Conservation (phyloP, 2,797 vertebrate genomes). For the Salmo trutta region DNA sequence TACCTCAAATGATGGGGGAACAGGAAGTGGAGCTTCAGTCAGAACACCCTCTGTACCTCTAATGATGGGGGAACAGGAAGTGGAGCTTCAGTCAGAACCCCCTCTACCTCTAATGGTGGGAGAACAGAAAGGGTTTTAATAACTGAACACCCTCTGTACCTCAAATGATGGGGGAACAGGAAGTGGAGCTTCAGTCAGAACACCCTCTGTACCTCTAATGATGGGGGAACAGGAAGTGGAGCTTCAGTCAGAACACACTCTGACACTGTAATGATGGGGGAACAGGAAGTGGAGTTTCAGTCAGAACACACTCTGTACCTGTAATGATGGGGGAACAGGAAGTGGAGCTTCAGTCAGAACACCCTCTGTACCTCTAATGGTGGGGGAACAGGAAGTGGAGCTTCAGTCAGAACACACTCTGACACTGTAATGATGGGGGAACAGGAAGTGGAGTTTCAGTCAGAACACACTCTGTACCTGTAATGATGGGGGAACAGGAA, state of each 20-base stretch:
- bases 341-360: conserved; percentile 41
- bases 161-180: conserved; percentile 41
- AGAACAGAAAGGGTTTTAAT: too few species aligned
- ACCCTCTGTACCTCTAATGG: too few species aligned
- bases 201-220: too few species aligned
- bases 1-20: conserved; percentile 40
- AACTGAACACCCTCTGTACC: conserved; percentile 4
- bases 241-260: conserved; percentile 32
- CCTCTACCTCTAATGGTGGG: conserved; percentile 34
- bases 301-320: conserved; percentile 15
- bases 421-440: neutral
- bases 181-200: conserved; percentile 47
- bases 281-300: conserved; percentile 28
- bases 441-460: conserved; percentile 10
- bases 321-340: too few species aligned
- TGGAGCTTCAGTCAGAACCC: conserved; percentile 36
- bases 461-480: neutral
- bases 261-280: too few species aligned
- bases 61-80: conserved; percentile 42
- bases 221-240: conserved; percentile 4
- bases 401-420: conserved; percentile 34
- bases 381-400: conserved; percentile 8
- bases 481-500: neutral
- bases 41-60: conserved; percentile 26
- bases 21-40: conserved; percentile 39